These are phyloP conservation scores for Drosophila kanapiae DNA, from an alignment of 1,140 invertebrate genomes.

Conservation along the genomic window DNA sequence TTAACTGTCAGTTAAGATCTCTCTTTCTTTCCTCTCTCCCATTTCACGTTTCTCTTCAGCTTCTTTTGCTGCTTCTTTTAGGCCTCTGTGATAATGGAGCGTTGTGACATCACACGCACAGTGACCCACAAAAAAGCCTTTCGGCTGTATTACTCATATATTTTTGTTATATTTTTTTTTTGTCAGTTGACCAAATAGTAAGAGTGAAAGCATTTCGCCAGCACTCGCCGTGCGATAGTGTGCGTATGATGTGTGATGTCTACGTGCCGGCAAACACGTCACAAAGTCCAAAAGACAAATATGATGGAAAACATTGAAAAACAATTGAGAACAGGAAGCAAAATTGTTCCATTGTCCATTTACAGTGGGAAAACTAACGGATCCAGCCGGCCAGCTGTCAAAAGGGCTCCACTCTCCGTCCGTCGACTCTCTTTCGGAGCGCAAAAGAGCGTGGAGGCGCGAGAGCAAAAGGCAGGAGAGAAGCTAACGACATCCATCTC, in stretches of 20 bases:
- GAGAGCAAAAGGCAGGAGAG: constrained; percentile 11
- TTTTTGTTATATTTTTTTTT: constrained; percentile 6
- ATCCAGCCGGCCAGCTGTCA: not conserved
- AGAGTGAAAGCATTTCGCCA: constrained; percentile 81
- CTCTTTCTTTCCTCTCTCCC: not conserved
- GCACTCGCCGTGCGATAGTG: constrained; percentile 1
- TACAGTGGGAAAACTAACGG: constrained; percentile 53
- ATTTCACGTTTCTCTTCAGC: not conserved
- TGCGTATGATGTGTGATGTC: constrained; percentile 22
- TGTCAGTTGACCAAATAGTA: constrained; percentile 58
- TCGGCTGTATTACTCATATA: constrained; percentile 4
- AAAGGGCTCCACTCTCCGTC: constrained; percentile 41
- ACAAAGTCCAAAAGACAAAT: constrained; percentile 23
- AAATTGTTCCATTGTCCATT: constrained; percentile 36
- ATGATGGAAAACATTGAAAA: not conserved
- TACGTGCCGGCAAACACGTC: constrained; percentile 79
- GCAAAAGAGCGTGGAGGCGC: not conserved
- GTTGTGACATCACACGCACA: constrained; percentile 38
- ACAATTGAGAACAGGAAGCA: constrained; percentile 51
- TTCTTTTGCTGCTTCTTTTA: not conserved
- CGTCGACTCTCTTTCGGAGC: constrained; percentile 18
- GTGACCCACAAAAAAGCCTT: constrained; percentile 57
- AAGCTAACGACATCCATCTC: constrained; percentile 2
- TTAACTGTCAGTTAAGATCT: not conserved
- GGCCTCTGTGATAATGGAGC: not conserved